Evolutionary conservation across 1,140 invertebrate species (phyloP).

Genomic region (Mylabris phalerata): DNA sequence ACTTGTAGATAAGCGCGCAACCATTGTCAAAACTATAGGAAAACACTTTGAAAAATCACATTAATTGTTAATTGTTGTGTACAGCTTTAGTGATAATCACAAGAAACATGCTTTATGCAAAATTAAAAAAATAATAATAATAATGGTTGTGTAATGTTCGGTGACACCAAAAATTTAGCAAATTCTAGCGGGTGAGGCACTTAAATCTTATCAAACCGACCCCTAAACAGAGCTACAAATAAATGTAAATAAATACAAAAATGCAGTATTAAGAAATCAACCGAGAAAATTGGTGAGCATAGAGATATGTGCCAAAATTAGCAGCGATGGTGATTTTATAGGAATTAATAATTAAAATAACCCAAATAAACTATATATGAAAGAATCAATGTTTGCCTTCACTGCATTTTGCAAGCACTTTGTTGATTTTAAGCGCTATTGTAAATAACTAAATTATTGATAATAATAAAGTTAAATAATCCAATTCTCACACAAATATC

Average conservation of each 20-base stretch:
- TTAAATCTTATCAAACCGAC: slow-evolving; percentile 10
- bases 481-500: too few relatives aligned
- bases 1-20: too few relatives aligned
- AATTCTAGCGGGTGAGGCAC: slow-evolving; percentile 39
- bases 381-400: slow-evolving; percentile 12
- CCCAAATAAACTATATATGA: background rate
- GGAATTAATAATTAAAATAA: slow-evolving; percentile 3
- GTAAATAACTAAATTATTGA: background rate
- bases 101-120: background rate
- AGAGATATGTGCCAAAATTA: slow-evolving; percentile 27
- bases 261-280: slow-evolving; percentile 23
- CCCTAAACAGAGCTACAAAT: slow-evolving; percentile 21
- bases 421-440: background rate
- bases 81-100: slow-evolving; percentile 36
- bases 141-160: slow-evolving; percentile 38
- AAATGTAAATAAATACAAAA: slow-evolving; percentile 32
- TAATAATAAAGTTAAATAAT: too few relatives aligned
- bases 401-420: slow-evolving; percentile 12
- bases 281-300: slow-evolving; percentile 6
- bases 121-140: background rate
- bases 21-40: background rate
- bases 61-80: slow-evolving; percentile 39
- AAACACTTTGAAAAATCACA: slow-evolving; percentile 13
- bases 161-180: slow-evolving; percentile 34
- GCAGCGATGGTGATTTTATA: background rate